Evolutionary conservation across 2,113 vertebrate species (phyloP).

Genomic region (Acrocephalus kingi): DNA sequence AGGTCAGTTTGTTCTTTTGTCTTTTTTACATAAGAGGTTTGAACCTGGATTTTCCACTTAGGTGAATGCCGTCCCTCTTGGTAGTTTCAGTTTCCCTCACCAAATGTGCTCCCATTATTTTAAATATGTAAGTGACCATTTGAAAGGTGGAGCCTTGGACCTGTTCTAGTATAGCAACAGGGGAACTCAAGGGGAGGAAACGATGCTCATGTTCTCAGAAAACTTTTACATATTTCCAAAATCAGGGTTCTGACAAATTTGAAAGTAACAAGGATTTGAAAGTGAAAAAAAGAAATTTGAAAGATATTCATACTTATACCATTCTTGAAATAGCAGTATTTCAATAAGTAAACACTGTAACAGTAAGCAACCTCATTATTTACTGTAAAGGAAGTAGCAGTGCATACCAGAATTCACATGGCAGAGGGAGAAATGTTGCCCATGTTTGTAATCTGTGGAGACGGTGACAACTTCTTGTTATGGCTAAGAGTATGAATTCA

Average conservation of each 20-base stretch:
- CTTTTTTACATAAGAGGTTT: background rate
- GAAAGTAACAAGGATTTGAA: background rate
- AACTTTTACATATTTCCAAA: background rate
- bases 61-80: background rate
- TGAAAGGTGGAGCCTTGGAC: background rate
- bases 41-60: constrained; percentile 9
- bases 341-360: background rate
- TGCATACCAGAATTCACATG: background rate
- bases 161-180: background rate
- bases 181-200: background rate
- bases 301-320: background rate
- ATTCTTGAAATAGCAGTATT: background rate
- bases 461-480: background rate
- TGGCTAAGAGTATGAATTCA: background rate
- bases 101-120: background rate
- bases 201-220: background rate
- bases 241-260: background rate
- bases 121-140: background rate
- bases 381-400: background rate
- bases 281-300: background rate
- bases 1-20: background rate
- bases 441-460: background rate
- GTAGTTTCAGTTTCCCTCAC: background rate
- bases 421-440: background rate
- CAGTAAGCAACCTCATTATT: background rate